Conservation (phyloP, 2,888 invertebrate species). For the Tryphoninae sp. region DNA sequence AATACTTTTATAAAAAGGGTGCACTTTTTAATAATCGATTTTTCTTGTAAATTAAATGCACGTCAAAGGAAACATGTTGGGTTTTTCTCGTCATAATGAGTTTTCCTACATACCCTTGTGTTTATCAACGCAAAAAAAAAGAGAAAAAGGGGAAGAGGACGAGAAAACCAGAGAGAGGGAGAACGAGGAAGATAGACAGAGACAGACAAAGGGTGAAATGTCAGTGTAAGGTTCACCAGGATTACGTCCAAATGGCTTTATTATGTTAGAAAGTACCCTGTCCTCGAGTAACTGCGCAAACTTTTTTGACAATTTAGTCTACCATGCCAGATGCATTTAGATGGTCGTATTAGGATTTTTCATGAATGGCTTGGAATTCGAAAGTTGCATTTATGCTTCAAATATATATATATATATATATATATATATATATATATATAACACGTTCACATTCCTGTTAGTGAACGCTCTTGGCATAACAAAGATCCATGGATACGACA, state of each 20-base stretch:
- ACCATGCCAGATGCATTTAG: conserved; percentile 75
- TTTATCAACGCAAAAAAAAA: too few species aligned
- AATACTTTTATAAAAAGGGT: too few species aligned
- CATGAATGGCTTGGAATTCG: conserved; percentile 60
- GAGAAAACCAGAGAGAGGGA: background rate
- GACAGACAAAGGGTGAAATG: conserved; percentile 16
- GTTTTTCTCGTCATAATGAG: too few species aligned
- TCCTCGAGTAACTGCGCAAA: conserved; percentile 66
- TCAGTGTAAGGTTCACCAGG: conserved; percentile 57
- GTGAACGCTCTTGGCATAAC: too few species aligned
- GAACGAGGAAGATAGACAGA: conserved; percentile 7
- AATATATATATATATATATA: background rate
- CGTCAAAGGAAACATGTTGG: too few species aligned
- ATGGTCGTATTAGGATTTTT: conserved; percentile 76
- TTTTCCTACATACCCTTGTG: too few species aligned
- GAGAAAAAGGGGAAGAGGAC: too few species aligned
- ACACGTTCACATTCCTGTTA: too few species aligned
- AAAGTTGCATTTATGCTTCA: background rate
- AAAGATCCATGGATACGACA: too few species aligned
- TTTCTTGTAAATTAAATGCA: too few species aligned
- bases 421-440: conserved; percentile 3
- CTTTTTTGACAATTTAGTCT: conserved; percentile 70
- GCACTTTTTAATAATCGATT: too few species aligned
- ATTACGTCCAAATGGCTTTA: conserved; percentile 75
- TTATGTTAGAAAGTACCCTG: conserved; percentile 72